Evolutionary conservation across 2,797 vertebrate species (phyloP), one percentile per base, ranked within the genome.

Genomic region (Pangasius krempfi): DNA sequence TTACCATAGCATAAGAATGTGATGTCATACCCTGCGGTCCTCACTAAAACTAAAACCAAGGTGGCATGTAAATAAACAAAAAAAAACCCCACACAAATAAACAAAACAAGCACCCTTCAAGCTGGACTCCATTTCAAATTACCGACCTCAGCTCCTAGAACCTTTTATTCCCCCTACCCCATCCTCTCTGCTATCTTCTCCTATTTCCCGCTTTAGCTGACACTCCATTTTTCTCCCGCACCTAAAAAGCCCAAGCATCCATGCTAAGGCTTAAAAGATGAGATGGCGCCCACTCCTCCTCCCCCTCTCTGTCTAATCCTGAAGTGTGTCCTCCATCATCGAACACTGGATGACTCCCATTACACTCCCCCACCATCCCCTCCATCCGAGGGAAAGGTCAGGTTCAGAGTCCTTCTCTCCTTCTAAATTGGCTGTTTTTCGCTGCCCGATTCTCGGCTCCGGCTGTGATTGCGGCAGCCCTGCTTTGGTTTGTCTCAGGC

Each of bases 341-440:
- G 94, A 94, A 91, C 90, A 92, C 92, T 94, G 94, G 91, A 93
- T 87, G 92, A 93, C 94, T 86, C 85, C 84, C 95, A 93, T 93
- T 93, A 93, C 92, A 94, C 95, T 94, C 93, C 92, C 94, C 93
- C 95, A 93, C 91, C 92, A 92, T 93, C 91, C 94, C 93, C 94
- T 93, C 93, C 92, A 92, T 94, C 92, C 91, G 84, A 91, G n/a
- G 54, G 85, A 92, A 92, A 92, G 92, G 92, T 91, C 89, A 91
- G 68, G 14, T 87, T 86, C 80, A 90, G 83, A 92, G 86, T 88
- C 88, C 88, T 88, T 92, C 93, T 94, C 94, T 95, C 93, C 92
- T 93, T 91, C 92, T 95, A 96, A 96, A 96, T 96, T 96, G 95
- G 95, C 94, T 96, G 93, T 93, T 94, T 93, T 95, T 80, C 92